phyloP scores from a whole-genome alignment of 2,113 vertebrate species.

The Petaurus breviceps region DNA sequence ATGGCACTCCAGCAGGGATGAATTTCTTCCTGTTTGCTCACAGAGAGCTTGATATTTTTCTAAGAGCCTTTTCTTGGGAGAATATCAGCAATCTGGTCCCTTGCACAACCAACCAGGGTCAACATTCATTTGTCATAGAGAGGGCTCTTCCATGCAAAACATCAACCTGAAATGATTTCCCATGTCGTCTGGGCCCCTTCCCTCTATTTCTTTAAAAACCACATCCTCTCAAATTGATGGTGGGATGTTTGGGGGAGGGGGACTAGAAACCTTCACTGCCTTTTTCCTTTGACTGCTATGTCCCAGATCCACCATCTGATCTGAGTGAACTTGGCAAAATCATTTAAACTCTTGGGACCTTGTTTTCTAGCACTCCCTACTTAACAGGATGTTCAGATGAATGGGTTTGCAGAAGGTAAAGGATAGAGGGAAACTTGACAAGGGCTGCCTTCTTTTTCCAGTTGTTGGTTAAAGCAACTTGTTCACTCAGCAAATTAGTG shows the following conservation, averaged over 20 bases:
- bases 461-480: neutral
- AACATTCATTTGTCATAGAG: conserved; percentile 28
- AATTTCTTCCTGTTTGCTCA: neutral
- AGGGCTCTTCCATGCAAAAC: conserved; percentile 9
- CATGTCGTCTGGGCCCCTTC: neutral
- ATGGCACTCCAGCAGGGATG: neutral
- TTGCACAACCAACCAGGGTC: conserved; percentile 19
- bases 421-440: neutral
- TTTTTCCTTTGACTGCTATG: neutral
- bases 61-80: conserved; percentile 15
- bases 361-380: neutral
- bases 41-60: neutral
- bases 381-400: neutral
- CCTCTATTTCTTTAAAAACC: conserved; percentile 19
- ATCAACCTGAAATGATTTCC: neutral
- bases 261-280: accelerated
- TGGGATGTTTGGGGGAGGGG: neutral
- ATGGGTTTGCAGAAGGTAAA: neutral
- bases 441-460: neutral
- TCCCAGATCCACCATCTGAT: neutral
- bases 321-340: neutral
- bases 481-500: neutral
- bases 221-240: neutral
- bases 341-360: neutral
- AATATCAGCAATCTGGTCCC: conserved; percentile 17